Evolutionary conservation across 2,888 invertebrate genomes (phyloP), one percentile per base, ranked within the genome.

Genomic region (Bembecia ichneumoniformis): DNA sequence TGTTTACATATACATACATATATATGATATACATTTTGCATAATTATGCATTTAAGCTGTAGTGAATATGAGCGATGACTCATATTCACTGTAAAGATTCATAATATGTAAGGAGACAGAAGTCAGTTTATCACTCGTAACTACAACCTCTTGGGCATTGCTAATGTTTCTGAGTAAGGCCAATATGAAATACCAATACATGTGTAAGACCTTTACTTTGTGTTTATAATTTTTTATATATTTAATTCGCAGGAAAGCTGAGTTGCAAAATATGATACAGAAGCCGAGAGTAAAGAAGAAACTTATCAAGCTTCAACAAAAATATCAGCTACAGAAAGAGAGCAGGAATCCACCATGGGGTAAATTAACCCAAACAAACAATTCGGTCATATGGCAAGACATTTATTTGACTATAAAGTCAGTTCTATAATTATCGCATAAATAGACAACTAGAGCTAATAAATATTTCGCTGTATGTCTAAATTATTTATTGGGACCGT

Each of bases 301-400:
- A 74, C 77, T 96, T n/a, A 89, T 91, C 7, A 94, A 96, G 69
- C 96, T 96, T 66, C 91, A 95, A 55, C 90, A 92, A 55, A 96
- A 96, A 74, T 97, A 96, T 77, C 79, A 91, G 48, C 89, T 89
- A 49, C 91, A 93, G 62, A 95, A 95, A 69, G 89, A 90, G 48
- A 86, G 91, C 28, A 91, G 93, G 61, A 91, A 91, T 55, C 91
- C 92, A 16, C 95, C 96, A 0, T 97, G 97, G 97, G 94, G 95
- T 95, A 88, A 77, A 77, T 46, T 9, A 4, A 16, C 17, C 17
- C 11, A 45, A 45, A 11, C 15, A 45, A 45, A 40, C n/a, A n/a
- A 40, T 40, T 13, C 28, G 28, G 5, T 20, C 14, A 35, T 14
- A 11, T 35, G 14, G 34, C 28, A 5, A 43, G 40, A 48, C 40